These are phyloP conservation scores for Phacellophora camtschatica DNA, from an alignment of 30 jellyfish, hydroid and myxozoan species.

Conservation along the genomic window DNA sequence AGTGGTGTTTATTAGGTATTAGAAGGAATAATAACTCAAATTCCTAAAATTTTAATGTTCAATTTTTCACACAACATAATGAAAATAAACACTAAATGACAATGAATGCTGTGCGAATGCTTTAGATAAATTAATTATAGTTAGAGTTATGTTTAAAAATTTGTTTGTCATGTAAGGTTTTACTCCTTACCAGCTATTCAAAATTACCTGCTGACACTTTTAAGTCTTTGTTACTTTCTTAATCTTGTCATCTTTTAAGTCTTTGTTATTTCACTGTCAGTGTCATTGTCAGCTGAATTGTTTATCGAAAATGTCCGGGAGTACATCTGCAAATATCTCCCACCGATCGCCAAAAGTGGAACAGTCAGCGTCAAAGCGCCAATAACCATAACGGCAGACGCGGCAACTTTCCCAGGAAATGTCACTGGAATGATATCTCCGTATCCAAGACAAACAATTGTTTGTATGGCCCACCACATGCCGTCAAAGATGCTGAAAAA, in stretches of 20 bases:
- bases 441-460: constrained; percentile 80
- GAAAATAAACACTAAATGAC: no score
- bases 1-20: no score
- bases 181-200: no score
- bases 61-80: no score
- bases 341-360: constrained; percentile 73
- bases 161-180: no score
- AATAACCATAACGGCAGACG: constrained; percentile 58
- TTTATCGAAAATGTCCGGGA: constrained; percentile 39
- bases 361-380: constrained; percentile 85
- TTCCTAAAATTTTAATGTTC: no score
- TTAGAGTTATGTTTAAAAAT: no score
- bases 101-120: no score
- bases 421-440: constrained; percentile 87
- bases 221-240: no score
- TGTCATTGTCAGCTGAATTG: constrained; percentile 12
- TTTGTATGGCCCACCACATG: constrained; percentile 90
- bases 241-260: not conserved
- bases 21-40: no score
- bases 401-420: constrained; percentile 72
- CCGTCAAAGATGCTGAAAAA: constrained; percentile 74
- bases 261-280: not conserved
- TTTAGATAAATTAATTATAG: no score
- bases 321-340: constrained; percentile 58
- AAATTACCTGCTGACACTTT: no score